Evolutionary conservation across 2,888 invertebrate genomes (phyloP), one percentile per base, ranked within the genome.

Genomic region (Drosophila parthenogenetica): DNA sequence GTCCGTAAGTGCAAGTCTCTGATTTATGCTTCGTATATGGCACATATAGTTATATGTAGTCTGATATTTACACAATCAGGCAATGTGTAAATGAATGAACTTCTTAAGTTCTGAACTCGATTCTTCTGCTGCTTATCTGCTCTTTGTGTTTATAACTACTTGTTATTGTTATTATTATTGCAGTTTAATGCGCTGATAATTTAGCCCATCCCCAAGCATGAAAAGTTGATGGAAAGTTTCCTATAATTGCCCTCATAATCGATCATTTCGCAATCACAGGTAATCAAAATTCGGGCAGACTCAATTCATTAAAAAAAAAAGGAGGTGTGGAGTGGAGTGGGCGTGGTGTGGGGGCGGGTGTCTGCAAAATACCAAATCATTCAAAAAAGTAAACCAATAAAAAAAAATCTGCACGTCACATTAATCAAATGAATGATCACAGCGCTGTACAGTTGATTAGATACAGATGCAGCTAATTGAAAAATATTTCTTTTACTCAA

Each of bases 221-320:
- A 8, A 29, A 29, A 8, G 22, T 11, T 29, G 65, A 62, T 70
- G 89, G 84, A 83, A 80, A 77, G 37, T 63, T 82, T 82, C 60
- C 40, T 35, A 25, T 5, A 39, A 45, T 54, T 53, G 57, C 66
- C 71, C 55, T 46, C 51, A 55, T 66, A 66, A 79, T 88, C 81
- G 84, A 88, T 88, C 87, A 73, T 59, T 37, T 13, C 3, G 13
- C 49, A 73, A 82, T 72, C 69, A 39, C 19, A 29, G 42, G 37
- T 13, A 65, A 29, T 29, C 29, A 49, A 57, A 51, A 70, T 42
- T 51, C 59, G n/a, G 19, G 22, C 32, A 51, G 14, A 69, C 40
- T 46, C 48, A 58, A 71, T 53, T 48, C 42, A 55, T 55, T 35
- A 22, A 39, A 43, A 29, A 35, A 22, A 39, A 32, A 29, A 19